Percentiles rank a stretch among this genome's conserved stretches.
Conservation (phyloP, 2,797 vertebrate species). For the Hydrophis major region DNA sequence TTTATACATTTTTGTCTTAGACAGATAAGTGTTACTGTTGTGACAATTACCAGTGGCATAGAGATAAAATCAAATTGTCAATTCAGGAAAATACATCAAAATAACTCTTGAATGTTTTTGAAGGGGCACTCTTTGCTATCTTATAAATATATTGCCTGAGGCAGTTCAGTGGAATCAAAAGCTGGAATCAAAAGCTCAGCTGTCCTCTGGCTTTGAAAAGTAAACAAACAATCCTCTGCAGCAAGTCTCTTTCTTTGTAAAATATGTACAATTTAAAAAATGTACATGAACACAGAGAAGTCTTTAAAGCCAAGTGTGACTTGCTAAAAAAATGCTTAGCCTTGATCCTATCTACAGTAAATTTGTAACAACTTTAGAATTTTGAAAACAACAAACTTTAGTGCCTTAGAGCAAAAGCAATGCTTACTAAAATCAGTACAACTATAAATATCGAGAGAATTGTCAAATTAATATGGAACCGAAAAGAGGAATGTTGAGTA, state of each 20-base stretch:
- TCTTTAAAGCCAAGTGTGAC: not conserved
- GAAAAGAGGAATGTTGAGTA: not conserved
- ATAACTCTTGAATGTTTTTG: conserved; percentile 51
- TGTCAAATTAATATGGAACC: not conserved
- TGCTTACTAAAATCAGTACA: not conserved
- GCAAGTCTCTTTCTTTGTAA: conserved; percentile 21
- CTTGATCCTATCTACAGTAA: conserved; percentile 17
- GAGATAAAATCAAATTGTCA: conserved; percentile 57
- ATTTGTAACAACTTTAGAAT: not conserved
- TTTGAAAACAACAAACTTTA: not conserved
- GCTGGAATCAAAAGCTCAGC: conserved; percentile 54
- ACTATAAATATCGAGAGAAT: not conserved
- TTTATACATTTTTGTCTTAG: conserved; percentile 8
- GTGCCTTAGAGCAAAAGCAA: not conserved
- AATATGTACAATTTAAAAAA: conserved; percentile 3
- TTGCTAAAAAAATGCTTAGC: conserved; percentile 11
- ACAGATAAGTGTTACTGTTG: not conserved
- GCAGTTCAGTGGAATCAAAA: conserved; percentile 44
- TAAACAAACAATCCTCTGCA: conserved; percentile 24
- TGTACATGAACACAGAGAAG: not conserved
- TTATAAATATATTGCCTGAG: conserved; percentile 42
- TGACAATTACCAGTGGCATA: conserved; percentile 36
- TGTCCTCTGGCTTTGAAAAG: conserved; percentile 42
- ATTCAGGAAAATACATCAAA: conserved; percentile 52
- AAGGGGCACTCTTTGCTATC: conserved; percentile 46